Evolutionary conservation across 2,888 invertebrate species (phyloP), one percentile per base, ranked within the genome.

Genomic region (Corythucha ciliata): DNA sequence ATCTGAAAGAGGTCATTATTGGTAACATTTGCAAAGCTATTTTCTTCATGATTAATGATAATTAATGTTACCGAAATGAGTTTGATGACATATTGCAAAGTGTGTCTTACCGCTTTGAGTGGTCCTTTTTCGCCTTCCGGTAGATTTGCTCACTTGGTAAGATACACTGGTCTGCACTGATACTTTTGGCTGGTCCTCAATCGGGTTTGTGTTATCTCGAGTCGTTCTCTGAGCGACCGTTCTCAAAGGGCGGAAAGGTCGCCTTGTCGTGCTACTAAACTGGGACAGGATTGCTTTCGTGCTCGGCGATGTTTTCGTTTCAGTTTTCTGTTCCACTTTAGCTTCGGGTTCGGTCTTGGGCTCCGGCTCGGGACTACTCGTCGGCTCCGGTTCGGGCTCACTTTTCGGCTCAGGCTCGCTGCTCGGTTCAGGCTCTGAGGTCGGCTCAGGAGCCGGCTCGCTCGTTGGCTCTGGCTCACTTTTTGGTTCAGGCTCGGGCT

Each of bases 391-490:
- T 56, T 69, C 66, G 2, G 67, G 64, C 54, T 57, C 69, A 2
- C 72, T 65, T 47, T 70, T 70, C 0, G 75, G 68, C 60, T 72
- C 68, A 12, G 73, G 64, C 45, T 70, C 70, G 0, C 76, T 68
- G 60, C 72, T 68, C 7, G 57, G 49, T 37, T 57, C 48, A 1
- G 62, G 61, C 61, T 65, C 62, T 7, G 65, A 64, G 42, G 70
- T 65, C 2, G 66, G 61, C 55, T 67, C 67, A 1, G 68, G 64
- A 52, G 62, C 61, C 6, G 63, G 59, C 54, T 61, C 68, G 1
- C 66, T 56, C 48, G 67, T 65, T 0, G 66, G 63, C 57, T 68
- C 66, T 0, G 62, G 60, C 40, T 63, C 68, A 0, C 72, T 64
- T 59, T 67, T 66, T 2, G 68, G 63, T 58, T 72, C 37, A 34